phyloP scores from a whole-genome alignment of 53 echinoderm and acorn worm genomes.

The Stichopus horrens region DNA sequence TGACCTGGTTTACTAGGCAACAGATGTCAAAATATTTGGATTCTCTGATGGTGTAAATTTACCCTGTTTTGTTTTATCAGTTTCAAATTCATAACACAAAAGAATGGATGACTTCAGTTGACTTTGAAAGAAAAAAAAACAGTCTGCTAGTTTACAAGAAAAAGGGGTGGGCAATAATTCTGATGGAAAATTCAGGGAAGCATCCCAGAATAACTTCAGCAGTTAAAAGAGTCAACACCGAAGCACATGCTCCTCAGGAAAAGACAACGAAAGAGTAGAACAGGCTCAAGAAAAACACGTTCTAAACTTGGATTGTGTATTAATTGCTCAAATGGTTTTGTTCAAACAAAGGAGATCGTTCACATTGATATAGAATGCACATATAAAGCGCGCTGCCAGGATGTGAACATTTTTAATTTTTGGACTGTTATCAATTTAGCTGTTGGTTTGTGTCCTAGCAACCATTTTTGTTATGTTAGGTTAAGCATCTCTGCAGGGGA shows the following conservation, averaged over 20 bases:
- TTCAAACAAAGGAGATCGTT: too few species aligned
- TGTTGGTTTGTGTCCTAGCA: constrained; percentile 36
- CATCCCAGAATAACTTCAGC: too few species aligned
- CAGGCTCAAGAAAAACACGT: too few species aligned
- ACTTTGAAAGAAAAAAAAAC: neutral
- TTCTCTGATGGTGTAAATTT: constrained; percentile 12
- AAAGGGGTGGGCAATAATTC: too few species aligned
- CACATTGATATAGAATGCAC: too few species aligned
- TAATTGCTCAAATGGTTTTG: too few species aligned
- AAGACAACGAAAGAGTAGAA: too few species aligned
- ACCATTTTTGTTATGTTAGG: constrained; percentile 1
- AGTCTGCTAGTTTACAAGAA: too few species aligned
- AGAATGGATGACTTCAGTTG: neutral
- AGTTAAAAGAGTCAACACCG: too few species aligned
- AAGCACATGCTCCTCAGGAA: too few species aligned
- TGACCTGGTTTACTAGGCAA: constrained; percentile 35
- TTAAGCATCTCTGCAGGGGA: constrained; percentile 26
- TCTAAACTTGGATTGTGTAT: too few species aligned
- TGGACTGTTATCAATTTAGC: constrained; percentile 32
- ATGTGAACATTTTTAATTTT: constrained; percentile 11
- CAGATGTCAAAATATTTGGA: constrained; percentile 41
- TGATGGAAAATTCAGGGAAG: too few species aligned
- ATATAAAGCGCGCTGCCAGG: neutral
- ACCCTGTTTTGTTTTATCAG: constrained; percentile 17
- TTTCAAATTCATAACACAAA: neutral